phyloP scores from a whole-genome alignment of 2,797 vertebrate species.

The Kryptolebias ocellatus region DNA sequence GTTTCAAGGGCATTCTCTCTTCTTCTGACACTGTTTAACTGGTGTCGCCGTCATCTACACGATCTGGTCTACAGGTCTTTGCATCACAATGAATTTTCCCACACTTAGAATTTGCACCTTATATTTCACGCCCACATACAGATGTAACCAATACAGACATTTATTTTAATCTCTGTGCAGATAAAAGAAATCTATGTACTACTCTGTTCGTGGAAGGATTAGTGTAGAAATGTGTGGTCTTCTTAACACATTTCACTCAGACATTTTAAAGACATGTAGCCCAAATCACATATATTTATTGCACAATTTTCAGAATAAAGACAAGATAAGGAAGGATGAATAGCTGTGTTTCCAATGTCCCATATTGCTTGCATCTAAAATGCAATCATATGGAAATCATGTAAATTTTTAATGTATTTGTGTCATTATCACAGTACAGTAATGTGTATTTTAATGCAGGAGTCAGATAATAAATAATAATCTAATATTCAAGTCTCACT shows the following conservation, averaged over 20 bases:
- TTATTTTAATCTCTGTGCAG: slow-evolving; percentile 9
- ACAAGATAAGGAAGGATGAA: slow-evolving; percentile 21
- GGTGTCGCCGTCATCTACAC: slow-evolving; percentile 44
- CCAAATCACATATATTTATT: slow-evolving; percentile 14
- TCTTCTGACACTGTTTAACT: slow-evolving; percentile 43
- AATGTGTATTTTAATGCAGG: slow-evolving; percentile 61
- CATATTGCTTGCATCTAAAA: slow-evolving; percentile 30
- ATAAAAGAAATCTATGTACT: slow-evolving; percentile 21
- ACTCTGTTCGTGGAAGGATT: slow-evolving; percentile 17
- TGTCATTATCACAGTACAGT: slow-evolving; percentile 42
- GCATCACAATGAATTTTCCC: slow-evolving; percentile 50
- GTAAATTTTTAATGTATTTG: slow-evolving; percentile 27
- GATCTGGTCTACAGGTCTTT: slow-evolving; percentile 34
- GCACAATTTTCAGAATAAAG: background rate
- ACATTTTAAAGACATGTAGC: no score
- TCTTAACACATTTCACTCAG: no score
- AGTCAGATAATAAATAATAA: slow-evolving; percentile 77
- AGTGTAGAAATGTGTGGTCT: slow-evolving; percentile 22
- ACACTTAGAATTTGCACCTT: slow-evolving; percentile 60
- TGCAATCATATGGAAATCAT: slow-evolving; percentile 52
- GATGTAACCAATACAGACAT: slow-evolving; percentile 43
- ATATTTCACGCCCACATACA: slow-evolving; percentile 56
- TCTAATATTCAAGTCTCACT: slow-evolving; percentile 68
- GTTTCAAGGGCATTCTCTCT: slow-evolving; percentile 65
- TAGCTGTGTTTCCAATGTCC: slow-evolving; percentile 13